These are phyloP conservation scores for Drosophila pseudotakahashii DNA, from an alignment of 2,888 invertebrate genomes.

Conservation along the genomic window DNA sequence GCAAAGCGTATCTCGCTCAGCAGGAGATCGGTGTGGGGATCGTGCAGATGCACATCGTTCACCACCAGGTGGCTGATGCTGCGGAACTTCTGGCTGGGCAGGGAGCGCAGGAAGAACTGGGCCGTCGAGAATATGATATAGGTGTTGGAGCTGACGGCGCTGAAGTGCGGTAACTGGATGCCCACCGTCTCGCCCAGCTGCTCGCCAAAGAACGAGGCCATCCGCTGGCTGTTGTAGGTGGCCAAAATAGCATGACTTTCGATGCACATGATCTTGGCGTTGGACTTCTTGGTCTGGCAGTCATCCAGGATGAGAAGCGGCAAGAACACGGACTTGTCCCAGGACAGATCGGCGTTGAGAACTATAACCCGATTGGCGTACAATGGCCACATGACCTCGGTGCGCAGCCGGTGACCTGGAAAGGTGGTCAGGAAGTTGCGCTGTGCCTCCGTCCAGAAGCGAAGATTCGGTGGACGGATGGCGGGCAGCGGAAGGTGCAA, in stretches of 20 bases:
- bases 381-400: slow-evolving; percentile 37
- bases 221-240: slow-evolving; percentile 47
- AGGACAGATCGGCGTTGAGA: slow-evolving; percentile 36
- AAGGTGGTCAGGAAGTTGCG: slow-evolving; percentile 5
- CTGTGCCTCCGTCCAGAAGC: slow-evolving; percentile 9
- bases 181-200: slow-evolving; percentile 61
- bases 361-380: slow-evolving; percentile 48
- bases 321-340: slow-evolving; percentile 53
- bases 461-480: neutral
- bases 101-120: slow-evolving; percentile 44
- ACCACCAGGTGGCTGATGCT: slow-evolving; percentile 60
- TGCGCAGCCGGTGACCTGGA: neutral
- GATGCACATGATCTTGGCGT: slow-evolving; percentile 50
- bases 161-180: slow-evolving; percentile 46
- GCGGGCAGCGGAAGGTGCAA: slow-evolving; percentile 12
- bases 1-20: slow-evolving; percentile 52
- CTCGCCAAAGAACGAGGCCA: slow-evolving; percentile 48
- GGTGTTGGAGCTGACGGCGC: slow-evolving; percentile 42
- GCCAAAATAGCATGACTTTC: slow-evolving; percentile 57
- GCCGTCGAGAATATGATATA: slow-evolving; percentile 59
- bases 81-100: slow-evolving; percentile 34
- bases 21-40: slow-evolving; percentile 57
- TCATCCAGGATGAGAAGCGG: slow-evolving; percentile 57
- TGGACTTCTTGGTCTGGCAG: slow-evolving; percentile 27
- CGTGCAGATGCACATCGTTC: slow-evolving; percentile 61